Conservation (phyloP, 2,113 vertebrate genomes). For the Condylura cristata region DNA sequence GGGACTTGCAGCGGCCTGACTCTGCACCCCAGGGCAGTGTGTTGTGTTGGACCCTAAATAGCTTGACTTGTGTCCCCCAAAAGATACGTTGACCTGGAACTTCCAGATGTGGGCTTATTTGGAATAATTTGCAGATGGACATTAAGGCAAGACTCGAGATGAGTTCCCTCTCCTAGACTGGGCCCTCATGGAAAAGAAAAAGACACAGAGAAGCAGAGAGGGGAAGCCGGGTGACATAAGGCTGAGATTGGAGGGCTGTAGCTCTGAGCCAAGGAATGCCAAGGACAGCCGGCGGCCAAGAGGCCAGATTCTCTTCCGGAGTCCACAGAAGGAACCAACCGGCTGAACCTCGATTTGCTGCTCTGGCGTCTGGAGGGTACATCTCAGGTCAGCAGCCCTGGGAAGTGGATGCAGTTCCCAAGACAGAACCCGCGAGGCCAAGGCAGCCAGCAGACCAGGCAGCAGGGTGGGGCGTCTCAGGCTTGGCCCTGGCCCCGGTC, state of each 20-base stretch:
- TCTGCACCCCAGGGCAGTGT: not conserved
- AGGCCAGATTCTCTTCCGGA: not conserved
- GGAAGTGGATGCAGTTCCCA: not conserved
- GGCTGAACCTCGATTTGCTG: not conserved
- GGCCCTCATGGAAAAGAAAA: not conserved
- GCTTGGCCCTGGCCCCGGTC: not conserved
- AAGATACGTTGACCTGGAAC: not conserved
- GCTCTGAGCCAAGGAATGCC: not conserved
- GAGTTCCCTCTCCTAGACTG: not conserved
- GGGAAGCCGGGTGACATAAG: too few species aligned
- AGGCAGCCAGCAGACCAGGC: not conserved
- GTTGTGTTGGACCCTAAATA: not conserved
- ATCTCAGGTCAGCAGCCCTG: not conserved
- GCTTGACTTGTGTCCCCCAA: not conserved
- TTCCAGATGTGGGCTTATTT: not conserved
- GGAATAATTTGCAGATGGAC: not conserved
- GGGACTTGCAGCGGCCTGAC: not conserved
- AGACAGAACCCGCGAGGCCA: not conserved
- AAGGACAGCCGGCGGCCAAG: not conserved
- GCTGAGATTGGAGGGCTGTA: not conserved
- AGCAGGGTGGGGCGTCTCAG: not conserved
- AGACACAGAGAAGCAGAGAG: not conserved
- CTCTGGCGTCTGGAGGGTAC: not conserved
- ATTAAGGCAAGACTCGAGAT: not conserved
- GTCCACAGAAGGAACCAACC: not conserved